Evolutionary conservation across 1,140 invertebrate species (phyloP).

Genomic region (Nylanderia fulva): DNA sequence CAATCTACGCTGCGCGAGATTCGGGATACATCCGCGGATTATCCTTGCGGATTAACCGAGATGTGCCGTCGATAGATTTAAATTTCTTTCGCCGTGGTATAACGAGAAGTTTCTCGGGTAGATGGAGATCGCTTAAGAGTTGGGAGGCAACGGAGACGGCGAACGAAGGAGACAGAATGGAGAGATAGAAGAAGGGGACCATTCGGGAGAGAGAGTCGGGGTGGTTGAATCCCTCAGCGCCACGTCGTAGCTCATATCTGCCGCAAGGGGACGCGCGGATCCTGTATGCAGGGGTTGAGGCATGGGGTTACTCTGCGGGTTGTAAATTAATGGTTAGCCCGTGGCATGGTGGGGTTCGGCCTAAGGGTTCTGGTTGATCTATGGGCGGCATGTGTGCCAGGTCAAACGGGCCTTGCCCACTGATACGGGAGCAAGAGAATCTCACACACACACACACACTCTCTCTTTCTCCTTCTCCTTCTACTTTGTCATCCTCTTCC

Average conservation of each 20-base stretch:
- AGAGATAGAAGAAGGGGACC: conserved; percentile 70
- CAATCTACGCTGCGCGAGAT: background rate
- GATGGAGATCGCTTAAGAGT: conserved; percentile 66
- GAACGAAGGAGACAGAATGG: conserved; percentile 59
- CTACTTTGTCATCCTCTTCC: conserved; percentile 49
- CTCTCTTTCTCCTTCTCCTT: background rate
- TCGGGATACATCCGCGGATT: background rate
- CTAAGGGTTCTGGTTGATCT: conserved; percentile 84
- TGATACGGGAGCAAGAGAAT: conserved; percentile 74
- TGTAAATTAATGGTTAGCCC: conserved; percentile 85
- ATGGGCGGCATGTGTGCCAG: conserved; percentile 80
- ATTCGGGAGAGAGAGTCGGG: conserved; percentile 63
- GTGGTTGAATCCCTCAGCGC: conserved; percentile 79
- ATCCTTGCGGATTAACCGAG: conserved; percentile 31
- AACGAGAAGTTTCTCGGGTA: conserved; percentile 63
- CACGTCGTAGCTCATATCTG: conserved; percentile 84
- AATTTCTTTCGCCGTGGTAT: conserved; percentile 63
- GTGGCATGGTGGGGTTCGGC: conserved; percentile 76
- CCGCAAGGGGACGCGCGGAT: conserved; percentile 82
- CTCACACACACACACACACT: conserved; percentile 22
- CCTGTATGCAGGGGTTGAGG: conserved; percentile 76
- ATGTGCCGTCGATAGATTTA: conserved; percentile 66
- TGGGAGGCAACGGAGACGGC: conserved; percentile 19
- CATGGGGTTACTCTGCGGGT: conserved; percentile 83
- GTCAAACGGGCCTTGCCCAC: conserved; percentile 78